Conservation (phyloP, 2,888 invertebrate genomes). For the Nymphalis polychloros region DNA sequence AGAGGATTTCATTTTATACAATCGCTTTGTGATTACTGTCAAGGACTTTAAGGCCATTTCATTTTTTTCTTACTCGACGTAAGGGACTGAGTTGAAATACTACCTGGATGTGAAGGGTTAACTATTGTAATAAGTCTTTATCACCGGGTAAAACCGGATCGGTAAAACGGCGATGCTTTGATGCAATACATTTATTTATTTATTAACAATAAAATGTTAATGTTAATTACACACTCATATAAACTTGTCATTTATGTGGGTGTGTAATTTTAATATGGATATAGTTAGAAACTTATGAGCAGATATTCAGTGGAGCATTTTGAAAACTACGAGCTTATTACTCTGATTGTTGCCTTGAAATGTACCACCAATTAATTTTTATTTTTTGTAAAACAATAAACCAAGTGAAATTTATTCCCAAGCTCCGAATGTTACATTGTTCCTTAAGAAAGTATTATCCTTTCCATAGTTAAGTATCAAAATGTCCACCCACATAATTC, state of each 20-base stretch:
- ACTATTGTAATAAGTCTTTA: neutral
- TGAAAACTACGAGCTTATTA: slow-evolving; percentile 16
- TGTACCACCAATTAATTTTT: slow-evolving; percentile 18
- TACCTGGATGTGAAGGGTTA: slow-evolving; percentile 14
- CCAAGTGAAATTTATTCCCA: slow-evolving; percentile 18
- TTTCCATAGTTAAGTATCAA: slow-evolving; percentile 7
- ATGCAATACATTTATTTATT: neutral
- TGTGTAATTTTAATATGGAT: neutral
- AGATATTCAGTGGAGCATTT: neutral
- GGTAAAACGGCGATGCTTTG: neutral
- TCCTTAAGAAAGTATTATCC: slow-evolving; percentile 8
- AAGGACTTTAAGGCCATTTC: slow-evolving; percentile 21
- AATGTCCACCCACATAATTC: slow-evolving; percentile 19
- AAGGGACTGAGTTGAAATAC: neutral
- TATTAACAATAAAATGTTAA: too few relatives aligned
- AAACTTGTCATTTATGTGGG: neutral
- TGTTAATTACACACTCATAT: too few relatives aligned
- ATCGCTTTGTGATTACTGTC: slow-evolving; percentile 20
- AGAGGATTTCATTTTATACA: slow-evolving; percentile 26
- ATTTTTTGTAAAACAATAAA: slow-evolving; percentile 14
- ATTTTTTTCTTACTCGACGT: slow-evolving; percentile 13
- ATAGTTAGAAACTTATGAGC: slow-evolving; percentile 13
- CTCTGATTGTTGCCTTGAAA: slow-evolving; percentile 9
- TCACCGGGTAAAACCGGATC: neutral
- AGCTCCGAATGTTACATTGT: slow-evolving; percentile 1